Evolutionary conservation across 2,113 vertebrate genomes (phyloP).

Genomic region (Anoplopoma fimbria): DNA sequence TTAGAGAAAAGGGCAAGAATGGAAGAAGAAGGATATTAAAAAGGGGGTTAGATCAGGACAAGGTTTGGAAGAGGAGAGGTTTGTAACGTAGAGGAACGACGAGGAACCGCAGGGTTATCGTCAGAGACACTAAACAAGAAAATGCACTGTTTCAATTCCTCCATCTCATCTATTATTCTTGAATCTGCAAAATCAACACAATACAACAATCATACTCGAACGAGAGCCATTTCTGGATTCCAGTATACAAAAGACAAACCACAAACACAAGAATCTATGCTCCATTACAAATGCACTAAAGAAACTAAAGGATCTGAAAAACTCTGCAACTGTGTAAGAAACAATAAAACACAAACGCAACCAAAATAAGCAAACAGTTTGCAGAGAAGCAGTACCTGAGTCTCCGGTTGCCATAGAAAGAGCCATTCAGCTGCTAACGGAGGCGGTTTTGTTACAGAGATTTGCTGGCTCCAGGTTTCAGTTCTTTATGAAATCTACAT

Average conservation of each 20-base stretch:
- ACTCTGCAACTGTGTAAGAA: not conserved
- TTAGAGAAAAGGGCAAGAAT: constrained; percentile 57
- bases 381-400: constrained; percentile 63
- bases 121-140: constrained; percentile 4
- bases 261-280: not conserved
- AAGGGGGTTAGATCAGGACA: constrained; percentile 49
- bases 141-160: not conserved
- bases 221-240: not conserved
- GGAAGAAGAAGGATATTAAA: constrained; percentile 27
- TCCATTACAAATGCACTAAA: not conserved
- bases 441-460: constrained; percentile 14
- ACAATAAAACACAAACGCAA: not conserved
- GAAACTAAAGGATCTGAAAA: not conserved
- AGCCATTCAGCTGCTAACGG: constrained; percentile 29
- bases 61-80: constrained; percentile 39
- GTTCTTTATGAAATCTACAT: constrained; percentile 70
- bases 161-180: not conserved
- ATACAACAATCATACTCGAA: not conserved
- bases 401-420: constrained; percentile 70
- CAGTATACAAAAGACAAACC: not conserved
- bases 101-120: constrained; percentile 28
- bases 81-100: constrained; percentile 12
- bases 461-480: constrained; percentile 75
- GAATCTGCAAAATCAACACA: constrained; percentile 9
- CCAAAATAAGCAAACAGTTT: not conserved